phyloP scores from a whole-genome alignment of 2,797 vertebrate genomes.

The Nothura maculosa region DNA sequence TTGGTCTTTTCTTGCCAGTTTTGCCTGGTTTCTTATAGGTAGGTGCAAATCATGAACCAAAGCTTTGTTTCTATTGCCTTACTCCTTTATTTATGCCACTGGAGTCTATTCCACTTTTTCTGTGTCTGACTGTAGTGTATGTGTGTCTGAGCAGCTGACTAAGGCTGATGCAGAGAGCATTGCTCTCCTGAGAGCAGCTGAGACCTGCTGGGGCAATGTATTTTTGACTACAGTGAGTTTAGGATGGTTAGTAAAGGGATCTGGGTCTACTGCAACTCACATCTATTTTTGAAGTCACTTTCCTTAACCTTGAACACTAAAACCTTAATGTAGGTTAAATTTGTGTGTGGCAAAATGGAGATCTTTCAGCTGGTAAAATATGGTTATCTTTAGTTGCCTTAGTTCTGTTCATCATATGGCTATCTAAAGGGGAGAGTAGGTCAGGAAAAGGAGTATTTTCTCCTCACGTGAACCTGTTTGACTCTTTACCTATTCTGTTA shows the following conservation, averaged over 20 bases:
- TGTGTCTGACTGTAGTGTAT: neutral
- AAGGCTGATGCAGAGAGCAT: neutral
- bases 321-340: neutral
- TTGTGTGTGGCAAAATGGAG: neutral
- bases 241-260: neutral
- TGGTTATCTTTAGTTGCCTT: neutral
- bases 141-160: neutral
- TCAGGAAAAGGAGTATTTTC: neutral
- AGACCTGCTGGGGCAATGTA: neutral
- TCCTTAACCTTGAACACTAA: neutral
- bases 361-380: neutral
- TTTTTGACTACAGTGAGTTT: neutral
- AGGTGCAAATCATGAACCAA: slow-evolving; percentile 14
- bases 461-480: neutral
- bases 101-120: neutral
- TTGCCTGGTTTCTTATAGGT: slow-evolving; percentile 70
- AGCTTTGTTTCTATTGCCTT: neutral
- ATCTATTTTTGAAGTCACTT: neutral
- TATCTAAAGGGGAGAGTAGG: neutral
- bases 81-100: neutral
- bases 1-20: slow-evolving; percentile 37
- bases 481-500: neutral
- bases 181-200: neutral
- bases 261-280: neutral
- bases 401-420: neutral